Evolutionary conservation across 2,888 invertebrate species (phyloP), one percentile per base, ranked within the genome.

Genomic region (Metopia argyrocephala): DNA sequence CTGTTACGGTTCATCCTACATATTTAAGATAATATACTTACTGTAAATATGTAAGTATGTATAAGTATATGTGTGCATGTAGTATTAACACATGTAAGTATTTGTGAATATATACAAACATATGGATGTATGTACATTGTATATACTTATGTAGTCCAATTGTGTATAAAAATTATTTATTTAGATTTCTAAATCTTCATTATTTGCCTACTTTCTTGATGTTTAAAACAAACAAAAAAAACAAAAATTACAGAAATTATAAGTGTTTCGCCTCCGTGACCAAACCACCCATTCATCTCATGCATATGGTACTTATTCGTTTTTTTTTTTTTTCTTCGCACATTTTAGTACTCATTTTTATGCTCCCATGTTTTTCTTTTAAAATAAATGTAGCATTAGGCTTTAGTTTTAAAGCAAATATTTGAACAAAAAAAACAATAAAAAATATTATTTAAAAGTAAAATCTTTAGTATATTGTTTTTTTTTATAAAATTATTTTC

Each of bases 141-240:
- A 54, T 54, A 25, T 25, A 15, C 23, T 12, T 27, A 31, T 12
- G 9, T 31, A 15, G 3, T 12, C 38, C n/a, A n/a, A n/a, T n/a
- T n/a, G 38, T 12, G 38, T 15, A 38, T 38, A 65, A 25, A 12
- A 7, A 45, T 68, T 21, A 27, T 50, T 52, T 15, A n/a, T 21
- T 46, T 6, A 6, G 25, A 52, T 52, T 66, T 59, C 18, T 62
- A 21, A 61, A 52, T 68, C 18, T 75, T 75, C 52, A 66, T 45
- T 31, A 59, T 54, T 61, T 54, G 52, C 62, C 7, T 57, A 38
- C 12, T 62, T 46, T 3, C 12, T 21, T 38, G 9, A 12, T 38
- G 15, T 38, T 9, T 38, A 38, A 7, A 31, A 12, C 7, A 12
- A 31, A 12, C 2, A 9, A 28, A 0, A 31, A 12, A n/a, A 61